Base-by-base conservation (phyloP, 2,113 vertebrate genomes). In the Ailurus styani region DNA sequence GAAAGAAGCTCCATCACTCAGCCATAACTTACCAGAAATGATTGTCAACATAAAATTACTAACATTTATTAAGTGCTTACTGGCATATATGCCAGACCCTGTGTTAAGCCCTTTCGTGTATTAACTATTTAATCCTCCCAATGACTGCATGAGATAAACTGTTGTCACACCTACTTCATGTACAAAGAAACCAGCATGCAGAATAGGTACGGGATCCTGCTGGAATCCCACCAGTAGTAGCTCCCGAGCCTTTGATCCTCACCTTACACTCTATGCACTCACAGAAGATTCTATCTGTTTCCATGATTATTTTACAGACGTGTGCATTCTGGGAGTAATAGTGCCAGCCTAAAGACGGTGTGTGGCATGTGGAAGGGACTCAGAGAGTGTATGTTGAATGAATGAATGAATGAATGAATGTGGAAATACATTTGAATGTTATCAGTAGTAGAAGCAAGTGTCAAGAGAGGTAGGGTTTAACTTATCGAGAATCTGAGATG, bases 11-110 rank as follows among this genome's bases (percentile, higher is more conserved):
- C 84, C 42, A 12, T 81, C 85, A 78, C 45, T 95, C 64, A 88
- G 86, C 83, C 93, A 64, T 95, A 91, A 95, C 60, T 95, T 94
- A 84, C 45, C 94, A 85, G 86, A 95, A 96, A 89, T 92, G 57
- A 96, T 20, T 70, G 68, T 95, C 92, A 78, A 57, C 37, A 17
- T 57, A 72, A 96, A 97, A 84, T 84, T 29, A 62, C 94, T 93
- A 84, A 77, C 91, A 77, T 82, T 96, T 90, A 93, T 87, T 62
- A 90, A 81, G 83, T 21, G 34, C 91, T 93, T 78, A 34, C 34
- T 52, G 13, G 87, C 91, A 5, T 47, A 47, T 86, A 85, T 88
- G 73, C 79, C 73, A 90, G 66, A 47, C 18, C 10, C 29, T 2
- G 13, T 47, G 18, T 50, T 52, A 70, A 37, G 31, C 27, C 47